Evolutionary conservation across 2,113 vertebrate species (phyloP).

Genomic region (Pituophis catenifer): DNA sequence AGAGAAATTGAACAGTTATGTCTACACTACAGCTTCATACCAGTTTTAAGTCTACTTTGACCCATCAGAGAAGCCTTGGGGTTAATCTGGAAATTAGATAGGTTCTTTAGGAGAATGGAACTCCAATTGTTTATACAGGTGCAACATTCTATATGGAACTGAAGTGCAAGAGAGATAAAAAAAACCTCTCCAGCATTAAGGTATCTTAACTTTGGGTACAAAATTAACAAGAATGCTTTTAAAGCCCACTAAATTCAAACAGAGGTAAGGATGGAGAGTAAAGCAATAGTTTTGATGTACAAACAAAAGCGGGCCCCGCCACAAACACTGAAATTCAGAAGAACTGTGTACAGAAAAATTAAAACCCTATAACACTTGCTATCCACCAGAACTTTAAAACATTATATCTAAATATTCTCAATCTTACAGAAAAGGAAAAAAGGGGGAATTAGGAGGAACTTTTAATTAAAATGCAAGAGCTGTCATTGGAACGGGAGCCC

Average conservation of each 20-base stretch:
- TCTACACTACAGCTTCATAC: neutral
- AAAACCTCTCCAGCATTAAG: neutral
- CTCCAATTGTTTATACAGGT: neutral
- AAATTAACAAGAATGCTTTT: neutral
- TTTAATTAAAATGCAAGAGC: conserved; percentile 73
- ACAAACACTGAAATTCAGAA: neutral
- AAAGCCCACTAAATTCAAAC: neutral
- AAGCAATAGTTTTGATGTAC: neutral
- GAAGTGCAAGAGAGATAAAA: neutral
- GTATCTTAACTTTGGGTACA: neutral
- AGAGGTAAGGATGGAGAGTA: neutral
- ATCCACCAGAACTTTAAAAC: neutral
- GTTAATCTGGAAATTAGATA: neutral
- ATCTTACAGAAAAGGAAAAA: conserved; percentile 57
- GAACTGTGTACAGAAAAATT: neutral
- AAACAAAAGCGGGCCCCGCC: neutral
- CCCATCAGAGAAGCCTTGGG: neutral
- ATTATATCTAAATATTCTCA: conserved; percentile 34
- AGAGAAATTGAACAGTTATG: neutral
- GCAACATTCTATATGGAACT: neutral
- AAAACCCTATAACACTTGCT: neutral
- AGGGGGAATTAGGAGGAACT: conserved; percentile 78
- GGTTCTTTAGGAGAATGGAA: neutral
- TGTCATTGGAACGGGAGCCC: conserved; percentile 42
- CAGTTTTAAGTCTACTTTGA: neutral